phyloP scores from a whole-genome alignment of 2,888 invertebrate genomes.

The Nemotelus pantherinus region DNA sequence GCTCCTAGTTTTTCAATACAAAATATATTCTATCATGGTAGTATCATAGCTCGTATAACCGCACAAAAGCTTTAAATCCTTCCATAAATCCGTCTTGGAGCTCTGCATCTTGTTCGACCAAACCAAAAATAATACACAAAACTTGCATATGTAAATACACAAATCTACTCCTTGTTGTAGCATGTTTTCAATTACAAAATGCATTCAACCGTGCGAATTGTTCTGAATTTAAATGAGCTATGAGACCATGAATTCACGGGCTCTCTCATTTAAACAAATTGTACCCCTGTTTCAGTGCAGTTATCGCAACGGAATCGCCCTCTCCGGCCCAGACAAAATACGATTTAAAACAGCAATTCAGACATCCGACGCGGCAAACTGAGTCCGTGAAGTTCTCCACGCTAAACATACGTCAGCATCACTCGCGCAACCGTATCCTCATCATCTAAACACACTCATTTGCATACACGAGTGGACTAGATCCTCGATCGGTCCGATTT shows the following conservation, averaged over 20 bases:
- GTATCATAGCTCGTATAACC: too few species aligned
- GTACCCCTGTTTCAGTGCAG: too few species aligned
- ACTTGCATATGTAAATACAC: too few species aligned
- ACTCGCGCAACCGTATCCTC: constrained; percentile 22
- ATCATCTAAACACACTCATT: constrained; percentile 34
- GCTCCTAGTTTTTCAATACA: too few species aligned
- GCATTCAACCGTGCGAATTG: constrained; percentile 12
- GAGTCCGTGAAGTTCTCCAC: constrained; percentile 18
- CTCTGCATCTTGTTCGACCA: too few species aligned
- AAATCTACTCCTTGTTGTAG: too few species aligned
- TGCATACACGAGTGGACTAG: constrained; percentile 32
- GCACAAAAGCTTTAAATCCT: too few species aligned
- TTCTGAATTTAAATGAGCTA: constrained; percentile 28
- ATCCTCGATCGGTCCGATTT: constrained; percentile 14
- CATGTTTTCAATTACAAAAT: not conserved
- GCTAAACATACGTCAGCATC: constrained; percentile 22
- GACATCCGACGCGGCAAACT: not conserved
- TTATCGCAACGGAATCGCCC: constrained; percentile 1
- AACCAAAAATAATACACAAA: too few species aligned
- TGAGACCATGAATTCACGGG: not conserved
- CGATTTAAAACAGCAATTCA: not conserved
- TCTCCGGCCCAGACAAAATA: not conserved
- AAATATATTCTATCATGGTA: too few species aligned
- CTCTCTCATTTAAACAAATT: not conserved
- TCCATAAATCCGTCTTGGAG: too few species aligned